Percentiles rank a stretch among this genome's conserved stretches.
Conservation (phyloP, 2,888 invertebrate genomes). For the Andrena fulva region DNA sequence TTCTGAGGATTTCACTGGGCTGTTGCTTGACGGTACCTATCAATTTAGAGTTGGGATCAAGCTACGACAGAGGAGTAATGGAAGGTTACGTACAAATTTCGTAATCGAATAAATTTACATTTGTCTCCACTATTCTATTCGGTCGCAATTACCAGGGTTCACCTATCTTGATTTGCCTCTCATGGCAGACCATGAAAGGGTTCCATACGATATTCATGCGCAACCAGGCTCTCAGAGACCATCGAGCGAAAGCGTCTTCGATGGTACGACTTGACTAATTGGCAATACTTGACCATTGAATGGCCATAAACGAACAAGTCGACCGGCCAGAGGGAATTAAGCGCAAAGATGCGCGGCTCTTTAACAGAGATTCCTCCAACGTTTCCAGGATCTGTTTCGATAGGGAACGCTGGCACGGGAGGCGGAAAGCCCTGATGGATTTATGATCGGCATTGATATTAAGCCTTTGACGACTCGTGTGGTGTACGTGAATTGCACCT, state of each 20-base stretch:
- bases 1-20: no score
- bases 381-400: slow-evolving; percentile 37
- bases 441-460: slow-evolving; percentile 49
- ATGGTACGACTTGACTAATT: slow-evolving; percentile 75
- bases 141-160: background rate
- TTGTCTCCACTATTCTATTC: slow-evolving; percentile 3
- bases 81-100: background rate
- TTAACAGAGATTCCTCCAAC: slow-evolving; percentile 9
- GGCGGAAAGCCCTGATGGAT: slow-evolving; percentile 26
- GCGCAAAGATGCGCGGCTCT: slow-evolving; percentile 46
- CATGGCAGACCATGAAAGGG: slow-evolving; percentile 45
- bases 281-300: slow-evolving; percentile 73
- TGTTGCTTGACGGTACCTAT: no score
- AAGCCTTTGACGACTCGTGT: slow-evolving; percentile 16
- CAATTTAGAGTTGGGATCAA: no score
- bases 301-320: slow-evolving; percentile 72
- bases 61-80: background rate
- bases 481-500: slow-evolving; percentile 19
- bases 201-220: slow-evolving; percentile 31
- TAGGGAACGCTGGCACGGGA: background rate
- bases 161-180: background rate
- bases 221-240: slow-evolving; percentile 54
- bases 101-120: slow-evolving; percentile 6
- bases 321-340: slow-evolving; percentile 56
- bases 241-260: slow-evolving; percentile 51